Evolutionary conservation across 1,140 invertebrate species (phyloP), one percentile per base, ranked within the genome.

Genomic region (Coenobita brevimanus): DNA sequence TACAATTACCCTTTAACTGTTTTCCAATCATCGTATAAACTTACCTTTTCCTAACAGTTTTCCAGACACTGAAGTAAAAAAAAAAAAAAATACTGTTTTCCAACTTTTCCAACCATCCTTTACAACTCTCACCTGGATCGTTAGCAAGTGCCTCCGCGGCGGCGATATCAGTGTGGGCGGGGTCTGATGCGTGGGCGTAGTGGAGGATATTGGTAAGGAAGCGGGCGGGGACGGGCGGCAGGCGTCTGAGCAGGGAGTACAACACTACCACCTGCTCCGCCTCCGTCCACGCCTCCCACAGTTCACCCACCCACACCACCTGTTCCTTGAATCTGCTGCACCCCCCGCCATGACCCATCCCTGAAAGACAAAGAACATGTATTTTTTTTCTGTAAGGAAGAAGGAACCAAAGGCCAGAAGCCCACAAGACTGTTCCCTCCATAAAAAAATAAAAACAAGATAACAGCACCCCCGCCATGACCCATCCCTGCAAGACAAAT

Each of bases 261-360:
- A 87, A 75, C 43, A 80, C 85, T 64, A 87, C 85, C 76, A 87
- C 85, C 85, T 87, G 85, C 76, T 87, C 85, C 43, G 76, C 85
- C 78, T 87, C 76, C 8, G 50, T 87, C 84, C 84, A 87, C 60
- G 75, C 67, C 75, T 87, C 84, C 84, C 84, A 87, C 84, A 87
- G 84, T 24, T 69, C 71, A 33, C 84, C 84, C 62, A 87, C 57
- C 38, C 84, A 75, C 62, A 87, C 84, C 76, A 87, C 84, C 84
- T 87, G 84, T 43, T 87, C 84, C 46, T 76, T 60, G 73, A 87
- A 87, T 41, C 75, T 43, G 67, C 57, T 75, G 78, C 84, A 79
- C 84, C 84, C 84, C 33, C 79, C 75, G 60, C 84, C 84, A 75
- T 75, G 76, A 43, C 84, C 84, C 84, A 87, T 87, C 76, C 84